A percentile compares a stretch with the other conserved stretches of the same genome.
Conservation (phyloP, 2,888 invertebrate species). For the Stratiomys singularior region DNA sequence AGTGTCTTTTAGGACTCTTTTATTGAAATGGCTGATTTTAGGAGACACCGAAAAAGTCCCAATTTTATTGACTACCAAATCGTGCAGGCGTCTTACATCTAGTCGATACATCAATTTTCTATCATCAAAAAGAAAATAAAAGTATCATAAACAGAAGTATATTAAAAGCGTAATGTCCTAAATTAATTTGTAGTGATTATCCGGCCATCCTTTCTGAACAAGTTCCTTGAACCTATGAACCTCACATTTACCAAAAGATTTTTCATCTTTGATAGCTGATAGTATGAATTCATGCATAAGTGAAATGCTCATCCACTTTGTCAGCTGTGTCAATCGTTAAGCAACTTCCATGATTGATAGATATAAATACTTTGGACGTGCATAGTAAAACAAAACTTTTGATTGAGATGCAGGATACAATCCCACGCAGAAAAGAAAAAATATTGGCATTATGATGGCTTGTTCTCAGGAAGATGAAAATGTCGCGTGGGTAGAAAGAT, state of each 20-base stretch:
- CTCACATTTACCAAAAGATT: not conserved
- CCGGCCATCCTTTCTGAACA: not conserved
- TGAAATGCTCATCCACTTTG: conserved; percentile 2
- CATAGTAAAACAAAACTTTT: conserved; percentile 28
- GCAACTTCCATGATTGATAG: conserved; percentile 23
- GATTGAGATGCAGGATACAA: not conserved
- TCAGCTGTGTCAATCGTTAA: conserved; percentile 13
- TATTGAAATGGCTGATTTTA: no score
- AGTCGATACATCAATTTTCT: no score
- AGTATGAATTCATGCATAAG: conserved; percentile 8
- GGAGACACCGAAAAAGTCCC: no score
- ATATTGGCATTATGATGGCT: not conserved
- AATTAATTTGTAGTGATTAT: not conserved
- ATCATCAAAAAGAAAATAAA: no score
- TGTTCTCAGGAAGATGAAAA: not conserved
- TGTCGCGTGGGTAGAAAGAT: not conserved
- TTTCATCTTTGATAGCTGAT: not conserved
- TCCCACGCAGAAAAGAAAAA: conserved; percentile 3
- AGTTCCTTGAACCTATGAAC: not conserved
- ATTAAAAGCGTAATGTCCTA: no score
- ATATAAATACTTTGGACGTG: not conserved
- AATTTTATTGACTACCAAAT: no score
- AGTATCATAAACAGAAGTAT: no score
- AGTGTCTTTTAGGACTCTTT: no score
- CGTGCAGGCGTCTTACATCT: no score